Base-by-base conservation (phyloP, 2,888 invertebrate species). In the Amblyjoppa fuscipennis region DNA sequence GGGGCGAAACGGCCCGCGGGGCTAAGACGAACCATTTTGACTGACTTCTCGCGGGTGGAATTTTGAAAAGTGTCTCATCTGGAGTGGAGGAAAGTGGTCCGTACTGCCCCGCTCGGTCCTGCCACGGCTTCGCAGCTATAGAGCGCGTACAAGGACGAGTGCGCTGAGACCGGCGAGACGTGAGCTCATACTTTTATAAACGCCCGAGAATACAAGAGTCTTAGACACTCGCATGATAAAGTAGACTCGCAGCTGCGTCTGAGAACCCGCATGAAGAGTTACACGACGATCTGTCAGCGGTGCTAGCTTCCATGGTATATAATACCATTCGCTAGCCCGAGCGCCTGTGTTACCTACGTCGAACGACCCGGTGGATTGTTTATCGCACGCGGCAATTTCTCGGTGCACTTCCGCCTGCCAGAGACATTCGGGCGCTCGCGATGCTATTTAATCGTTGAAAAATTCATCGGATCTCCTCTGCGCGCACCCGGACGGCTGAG, bases 201-300 rank as follows among this genome's bases (percentile, higher is more conserved):
- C 70, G 76, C 78, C 82, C 84, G 81, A 78, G 73, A 84, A 84
- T 78, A 76, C 81, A 79, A 79, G 76, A 73, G 78, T 81, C 77
- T 84, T 81, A 85, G 82, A 77, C 77, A 81, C 81, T 74, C 73
- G 73, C 75, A 85, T 85, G 85, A 85, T 82, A 53, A 85, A 85
- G 85, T 75, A 71, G 70, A 82, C 74, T 75, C 64, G 78, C 74
- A 59, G 66, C 64, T 3, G 49, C 25, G 53, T 64, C 77, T 74
- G 73, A 84, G 84, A 84, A 81, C 74, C 49, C 74, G 70, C 78
- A 71, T 69, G 75, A 51, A 70, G 85, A 82, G 78, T 70, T 78
- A 85, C 85, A 70, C 75, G 77, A 64, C 70, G 45, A 79, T 79
- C 85, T 75, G 78, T 75, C 85, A 82, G 82, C n/a, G 59, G 11